Base-by-base conservation (phyloP, 2,797 vertebrate genomes). In the Coracias cyanogaster region DNA sequence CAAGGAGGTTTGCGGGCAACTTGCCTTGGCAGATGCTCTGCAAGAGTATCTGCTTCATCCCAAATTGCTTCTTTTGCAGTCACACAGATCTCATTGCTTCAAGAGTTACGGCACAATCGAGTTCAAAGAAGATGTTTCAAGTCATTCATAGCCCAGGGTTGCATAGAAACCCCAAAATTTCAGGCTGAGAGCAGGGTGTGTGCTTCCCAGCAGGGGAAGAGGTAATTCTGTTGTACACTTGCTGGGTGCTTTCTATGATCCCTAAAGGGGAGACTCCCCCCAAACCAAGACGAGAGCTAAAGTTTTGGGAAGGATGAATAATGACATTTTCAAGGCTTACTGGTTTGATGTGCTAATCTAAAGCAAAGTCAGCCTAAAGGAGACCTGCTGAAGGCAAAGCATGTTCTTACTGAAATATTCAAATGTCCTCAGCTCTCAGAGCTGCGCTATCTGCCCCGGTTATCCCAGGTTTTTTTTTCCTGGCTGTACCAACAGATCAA, bases 331-430 rank as follows among this genome's bases (percentile, higher is more conserved):
- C 61, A 61, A 69, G 57, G 43, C 72, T 94, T 61, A 55, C 29
- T 43, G 58, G 29, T 69, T 72, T 88, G 76, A 71, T 78, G 55
- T 37, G 58, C 41, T 93, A 88, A 87, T 86, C 57, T 39, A 87
- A 74, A 87, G 71, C 69, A 82, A 90, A 94, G 71, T 60, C 52
- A 89, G 82, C 43, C 82, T 33, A 64, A 87, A 86, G 85, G 49
- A 94, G 86, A 88, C 49, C 65, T 89, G 80, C 88, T 86, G 81
- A 90, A 81, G 61, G 77, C 43, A 94, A 81, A 81, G 26, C 49
- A 9, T 45, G 26, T 82, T 82, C 37, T 86, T 65, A 54, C 37
- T n/a, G 43, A 86, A 82, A 72, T 10, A 79, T 29, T 65, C 57
- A 61, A 16, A 67, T 1, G 3, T 51, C 57, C 82, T 83, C 39